Percentiles rank a stretch among this genome's conserved stretches.
Evolutionary conservation across 2,888 invertebrate genomes (phyloP).

Genomic region (Prosapia bicincta): DNA sequence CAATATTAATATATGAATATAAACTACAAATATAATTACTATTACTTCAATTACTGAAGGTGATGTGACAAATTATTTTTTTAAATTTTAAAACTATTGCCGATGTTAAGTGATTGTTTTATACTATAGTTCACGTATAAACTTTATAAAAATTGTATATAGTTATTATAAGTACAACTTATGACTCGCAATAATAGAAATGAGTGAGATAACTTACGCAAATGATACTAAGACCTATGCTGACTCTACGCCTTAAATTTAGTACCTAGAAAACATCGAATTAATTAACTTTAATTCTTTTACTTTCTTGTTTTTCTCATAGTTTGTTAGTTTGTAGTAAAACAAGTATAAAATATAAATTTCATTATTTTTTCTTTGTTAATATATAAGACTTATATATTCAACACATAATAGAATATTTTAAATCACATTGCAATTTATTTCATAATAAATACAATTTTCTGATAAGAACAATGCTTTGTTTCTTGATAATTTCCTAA

Average conservation of each 20-base stretch:
- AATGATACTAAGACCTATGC: slow-evolving; percentile 23
- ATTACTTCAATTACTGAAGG: no score
- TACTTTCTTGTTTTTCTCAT: slow-evolving; percentile 7
- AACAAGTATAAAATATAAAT: background rate
- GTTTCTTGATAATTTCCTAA: no score
- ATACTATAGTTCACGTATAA: slow-evolving; percentile 4
- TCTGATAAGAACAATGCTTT: slow-evolving; percentile 5
- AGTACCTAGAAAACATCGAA: slow-evolving; percentile 28
- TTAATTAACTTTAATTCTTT: slow-evolving; percentile 12
- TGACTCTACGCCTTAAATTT: slow-evolving; percentile 28
- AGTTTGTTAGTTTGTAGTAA: slow-evolving; percentile 15
- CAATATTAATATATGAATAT: no score
- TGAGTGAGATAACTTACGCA: slow-evolving; percentile 25
- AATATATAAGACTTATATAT: slow-evolving; percentile 12
- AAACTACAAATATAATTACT: no score
- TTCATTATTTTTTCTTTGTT: slow-evolving; percentile 8
- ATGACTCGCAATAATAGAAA: slow-evolving; percentile 25
- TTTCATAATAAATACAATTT: slow-evolving; percentile 25
- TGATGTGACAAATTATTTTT: no score
- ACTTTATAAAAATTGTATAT: slow-evolving; percentile 15
- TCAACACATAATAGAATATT: slow-evolving; percentile 22
- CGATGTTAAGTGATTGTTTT: no score
- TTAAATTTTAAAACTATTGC: no score
- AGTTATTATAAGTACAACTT: slow-evolving; percentile 15
- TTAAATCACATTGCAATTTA: slow-evolving; percentile 27